Evolutionary conservation across 2,797 vertebrate genomes (phyloP), one percentile per base, ranked within the genome.

Genomic region (Myripristis murdjan): DNA sequence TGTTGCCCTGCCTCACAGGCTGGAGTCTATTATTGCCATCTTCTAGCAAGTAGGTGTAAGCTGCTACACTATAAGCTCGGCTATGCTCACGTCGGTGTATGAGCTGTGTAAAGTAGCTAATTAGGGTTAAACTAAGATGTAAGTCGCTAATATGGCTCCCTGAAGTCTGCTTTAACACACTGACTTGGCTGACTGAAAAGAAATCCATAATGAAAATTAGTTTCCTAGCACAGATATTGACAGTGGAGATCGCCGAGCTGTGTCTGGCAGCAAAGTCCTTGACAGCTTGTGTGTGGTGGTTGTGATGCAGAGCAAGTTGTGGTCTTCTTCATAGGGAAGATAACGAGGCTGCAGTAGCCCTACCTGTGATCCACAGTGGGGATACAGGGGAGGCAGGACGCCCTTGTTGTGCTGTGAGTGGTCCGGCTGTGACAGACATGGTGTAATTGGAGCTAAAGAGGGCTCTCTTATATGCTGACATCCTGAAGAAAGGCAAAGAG

Each of bases 261-360:
- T 48, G 75, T 33, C 6, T 35, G 9, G 6, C 33, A 35, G 9
- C 8, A 6, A 35, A 35, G 33, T 35, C 9, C 8, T 35, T 11
- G 28, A 35, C 16, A 51, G 43, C 58, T 28, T 65, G 53, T 74
- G 76, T 71, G 77, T 35, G 72, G 75, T 57, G 61, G 18, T 59
- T 8, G 41, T 80, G 75, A 85, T 72, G 71, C 79, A 85, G 87
- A 81, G 77, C 79, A 64, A 64, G 24, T 73, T 68, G 54, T 75
- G 39, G 75, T 86, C 87, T 84, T 77, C 61, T 84, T 79, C 61
- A 53, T 52, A 46, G 39, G 52, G 55, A 79, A 53, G 65, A 70
- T 74, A 80, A 77, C 64, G 55, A 81, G 28, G 54, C 66, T 51
- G 52, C 73, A 57, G 64, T 16, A 31, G 28, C 28, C n/a, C 28